Conservation (phyloP, 2,113 vertebrate genomes). For the Calidris pygmaea region DNA sequence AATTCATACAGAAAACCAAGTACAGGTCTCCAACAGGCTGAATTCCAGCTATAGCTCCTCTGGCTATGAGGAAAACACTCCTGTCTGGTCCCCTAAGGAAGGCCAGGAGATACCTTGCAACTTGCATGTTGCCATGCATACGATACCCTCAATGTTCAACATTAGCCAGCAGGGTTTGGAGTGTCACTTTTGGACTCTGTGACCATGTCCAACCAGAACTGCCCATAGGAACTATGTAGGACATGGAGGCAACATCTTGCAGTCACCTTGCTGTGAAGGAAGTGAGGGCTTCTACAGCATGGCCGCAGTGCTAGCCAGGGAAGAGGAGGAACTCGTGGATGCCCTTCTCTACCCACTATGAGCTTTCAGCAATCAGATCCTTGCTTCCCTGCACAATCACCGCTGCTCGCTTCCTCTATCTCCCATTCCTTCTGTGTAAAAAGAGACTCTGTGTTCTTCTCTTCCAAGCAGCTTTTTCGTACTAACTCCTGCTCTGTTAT, state of each 20-base stretch:
- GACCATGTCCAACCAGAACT: neutral
- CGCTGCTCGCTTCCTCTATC: neutral
- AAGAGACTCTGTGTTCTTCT: neutral
- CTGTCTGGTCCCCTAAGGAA: neutral
- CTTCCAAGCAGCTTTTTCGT: neutral
- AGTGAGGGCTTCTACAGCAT: neutral
- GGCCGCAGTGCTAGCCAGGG: no score
- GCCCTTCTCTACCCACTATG: accelerated
- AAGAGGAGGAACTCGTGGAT: neutral
- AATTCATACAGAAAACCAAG: neutral
- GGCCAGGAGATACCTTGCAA: neutral
- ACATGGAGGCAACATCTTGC: neutral
- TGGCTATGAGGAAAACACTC: neutral
- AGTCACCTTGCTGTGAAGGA: neutral
- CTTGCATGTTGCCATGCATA: neutral
- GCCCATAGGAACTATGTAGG: neutral
- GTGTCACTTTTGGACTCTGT: no score
- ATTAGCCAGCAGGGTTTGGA: no score
- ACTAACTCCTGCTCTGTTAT: neutral
- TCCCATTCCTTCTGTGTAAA: neutral
- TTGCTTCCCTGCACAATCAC: neutral
- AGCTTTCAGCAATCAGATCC: neutral
- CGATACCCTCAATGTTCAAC: neutral
- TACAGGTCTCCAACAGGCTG: neutral
- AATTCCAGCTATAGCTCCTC: neutral